Evolutionary conservation across 2,113 vertebrate species (phyloP).

Genomic region (Saccopteryx bilineata): DNA sequence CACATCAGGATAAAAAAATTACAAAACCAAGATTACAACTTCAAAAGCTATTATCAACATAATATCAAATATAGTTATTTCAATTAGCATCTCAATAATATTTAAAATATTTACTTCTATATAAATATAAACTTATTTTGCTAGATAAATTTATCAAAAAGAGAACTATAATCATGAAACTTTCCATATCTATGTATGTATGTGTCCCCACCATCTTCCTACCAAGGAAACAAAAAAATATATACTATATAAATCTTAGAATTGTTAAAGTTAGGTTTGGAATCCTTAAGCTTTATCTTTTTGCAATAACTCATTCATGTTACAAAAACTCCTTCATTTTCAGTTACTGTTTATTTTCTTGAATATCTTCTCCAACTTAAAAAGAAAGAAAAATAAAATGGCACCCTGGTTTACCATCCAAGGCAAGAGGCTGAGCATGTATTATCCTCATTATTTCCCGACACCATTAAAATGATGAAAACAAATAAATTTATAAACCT

Average conservation of each 20-base stretch:
- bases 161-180: not conserved
- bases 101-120: not conserved
- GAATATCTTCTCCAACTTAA: not conserved
- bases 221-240: not conserved
- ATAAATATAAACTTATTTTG: not conserved
- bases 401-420: not conserved
- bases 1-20: not conserved
- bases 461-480: not conserved
- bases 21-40: not conserved
- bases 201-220: not conserved
- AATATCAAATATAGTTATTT: not conserved
- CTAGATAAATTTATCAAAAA: constrained; percentile 14
- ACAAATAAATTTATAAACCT: not conserved
- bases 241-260: not conserved
- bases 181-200: not conserved
- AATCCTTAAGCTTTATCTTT: not conserved
- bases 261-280: not conserved
- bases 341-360: not conserved
- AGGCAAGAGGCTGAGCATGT: not conserved
- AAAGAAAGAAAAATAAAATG: not conserved
- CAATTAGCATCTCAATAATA: not conserved
- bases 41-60: not conserved
- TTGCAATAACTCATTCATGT: not conserved
- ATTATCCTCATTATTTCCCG: not conserved
- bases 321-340: not conserved